These are phyloP conservation scores for Arctopsyche grandis DNA, from an alignment of 1,140 invertebrate genomes.

Conservation along the genomic window DNA sequence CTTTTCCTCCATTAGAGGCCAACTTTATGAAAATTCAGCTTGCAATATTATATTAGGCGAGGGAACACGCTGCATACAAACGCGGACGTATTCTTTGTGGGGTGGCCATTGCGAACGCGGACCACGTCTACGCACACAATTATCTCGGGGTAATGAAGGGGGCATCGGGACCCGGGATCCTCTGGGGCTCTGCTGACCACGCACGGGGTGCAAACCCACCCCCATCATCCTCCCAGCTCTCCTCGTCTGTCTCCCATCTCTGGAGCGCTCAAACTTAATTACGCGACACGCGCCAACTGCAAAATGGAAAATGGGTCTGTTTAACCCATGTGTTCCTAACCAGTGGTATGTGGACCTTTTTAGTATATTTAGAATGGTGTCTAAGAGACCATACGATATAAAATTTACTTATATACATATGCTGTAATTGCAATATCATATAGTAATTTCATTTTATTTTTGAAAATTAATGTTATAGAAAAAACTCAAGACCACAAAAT, in stretches of 20 bases:
- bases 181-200: constrained; percentile 11
- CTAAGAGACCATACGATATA: too few species aligned
- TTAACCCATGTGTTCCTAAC: background rate
- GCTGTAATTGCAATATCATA: too few species aligned
- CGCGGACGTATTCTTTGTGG: background rate
- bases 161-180: background rate
- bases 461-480: too few species aligned
- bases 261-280: constrained; percentile 1
- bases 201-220: background rate
- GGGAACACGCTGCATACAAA: background rate
- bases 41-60: constrained; percentile 18
- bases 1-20: constrained; percentile 12
- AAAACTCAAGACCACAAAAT: too few species aligned
- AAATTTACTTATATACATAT: too few species aligned
- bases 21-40: constrained; percentile 24
- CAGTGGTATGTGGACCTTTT: background rate
- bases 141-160: constrained; percentile 33
- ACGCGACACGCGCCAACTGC: constrained; percentile 5
- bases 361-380: too few species aligned
- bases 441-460: too few species aligned
- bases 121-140: constrained; percentile 32
- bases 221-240: background rate
- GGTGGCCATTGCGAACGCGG: background rate
- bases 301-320: constrained; percentile 20
- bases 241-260: background rate